Percentiles rank a stretch among this genome's conserved stretches.
phyloP scores from a whole-genome alignment of 2,113 vertebrate species.

The Corythornis cristatus region DNA sequence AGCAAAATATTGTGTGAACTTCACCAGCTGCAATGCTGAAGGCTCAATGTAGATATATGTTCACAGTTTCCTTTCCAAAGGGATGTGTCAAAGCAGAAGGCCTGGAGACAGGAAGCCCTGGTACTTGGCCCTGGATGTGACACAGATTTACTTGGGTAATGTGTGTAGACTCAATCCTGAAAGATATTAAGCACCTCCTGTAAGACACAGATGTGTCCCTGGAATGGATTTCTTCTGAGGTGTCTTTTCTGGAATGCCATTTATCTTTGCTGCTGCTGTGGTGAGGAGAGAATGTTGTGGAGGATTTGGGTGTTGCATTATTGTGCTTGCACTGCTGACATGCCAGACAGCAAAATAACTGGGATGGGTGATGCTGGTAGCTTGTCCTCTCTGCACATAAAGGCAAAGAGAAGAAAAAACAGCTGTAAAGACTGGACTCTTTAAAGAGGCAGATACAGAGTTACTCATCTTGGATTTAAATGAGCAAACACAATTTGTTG shows the following conservation, averaged over 20 bases:
- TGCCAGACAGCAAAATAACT: not conserved
- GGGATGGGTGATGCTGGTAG: not conserved
- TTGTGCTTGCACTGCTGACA: not conserved
- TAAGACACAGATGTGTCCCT: not conserved
- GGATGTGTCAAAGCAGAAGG: too few species aligned
- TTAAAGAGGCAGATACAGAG: not conserved
- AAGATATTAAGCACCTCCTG: too few species aligned
- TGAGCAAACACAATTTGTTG: not conserved
- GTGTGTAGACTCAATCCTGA: too few species aligned
- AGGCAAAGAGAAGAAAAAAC: not conserved
- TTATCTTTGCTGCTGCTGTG: not conserved
- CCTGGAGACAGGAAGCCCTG: too few species aligned
- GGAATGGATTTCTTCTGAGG: slow-evolving; percentile 16
- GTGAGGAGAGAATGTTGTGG: not conserved
- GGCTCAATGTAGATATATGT: too few species aligned
- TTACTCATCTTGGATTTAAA: not conserved
- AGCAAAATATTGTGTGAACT: too few species aligned
- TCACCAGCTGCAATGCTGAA: too few species aligned
- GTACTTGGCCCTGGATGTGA: too few species aligned
- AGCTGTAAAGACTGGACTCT: not conserved
- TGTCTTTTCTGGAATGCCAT: not conserved
- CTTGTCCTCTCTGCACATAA: not conserved
- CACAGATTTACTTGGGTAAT: too few species aligned
- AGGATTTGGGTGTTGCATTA: not conserved
- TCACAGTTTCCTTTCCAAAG: too few species aligned